Evolutionary conservation across 2,888 invertebrate species (phyloP).

Genomic region (Lasioglossum figueresi): DNA sequence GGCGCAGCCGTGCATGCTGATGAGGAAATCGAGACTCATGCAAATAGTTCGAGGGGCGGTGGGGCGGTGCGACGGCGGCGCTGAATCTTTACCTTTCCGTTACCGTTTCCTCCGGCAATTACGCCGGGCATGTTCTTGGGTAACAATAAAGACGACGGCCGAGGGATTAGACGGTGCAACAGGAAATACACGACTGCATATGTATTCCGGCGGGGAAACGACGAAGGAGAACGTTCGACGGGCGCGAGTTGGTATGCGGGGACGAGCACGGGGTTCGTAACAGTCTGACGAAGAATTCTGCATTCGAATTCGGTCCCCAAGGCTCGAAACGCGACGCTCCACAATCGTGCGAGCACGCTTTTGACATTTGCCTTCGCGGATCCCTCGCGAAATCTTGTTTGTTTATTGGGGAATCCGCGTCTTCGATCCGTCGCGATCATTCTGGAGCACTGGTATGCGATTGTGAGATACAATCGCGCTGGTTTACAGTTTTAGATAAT

Average conservation of each 20-base stretch:
- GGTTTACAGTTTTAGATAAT: too few relatives aligned
- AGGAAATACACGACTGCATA: neutral
- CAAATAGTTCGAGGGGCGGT: conserved; percentile 22
- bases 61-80: neutral
- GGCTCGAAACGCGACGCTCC: neutral
- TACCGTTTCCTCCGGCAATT: conserved; percentile 25
- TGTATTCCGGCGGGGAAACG: neutral
- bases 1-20: conserved; percentile 46
- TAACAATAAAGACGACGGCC: conserved; percentile 6
- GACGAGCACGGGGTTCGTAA: neutral
- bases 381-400: neutral
- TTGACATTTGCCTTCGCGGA: neutral
- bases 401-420: neutral
- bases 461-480: too few relatives aligned
- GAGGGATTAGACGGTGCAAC: conserved; percentile 14
- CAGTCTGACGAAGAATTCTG: neutral
- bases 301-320: neutral
- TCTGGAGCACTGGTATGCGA: too few relatives aligned
- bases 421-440: neutral
- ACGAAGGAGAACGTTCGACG: neutral
- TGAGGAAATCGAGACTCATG: conserved; percentile 52
- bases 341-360: neutral
- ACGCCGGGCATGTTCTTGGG: conserved; percentile 17
- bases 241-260: neutral
- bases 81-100: conserved; percentile 31